Base-by-base conservation (phyloP, 2,113 vertebrate genomes). In the Poeciliopsis turrubarensis region DNA sequence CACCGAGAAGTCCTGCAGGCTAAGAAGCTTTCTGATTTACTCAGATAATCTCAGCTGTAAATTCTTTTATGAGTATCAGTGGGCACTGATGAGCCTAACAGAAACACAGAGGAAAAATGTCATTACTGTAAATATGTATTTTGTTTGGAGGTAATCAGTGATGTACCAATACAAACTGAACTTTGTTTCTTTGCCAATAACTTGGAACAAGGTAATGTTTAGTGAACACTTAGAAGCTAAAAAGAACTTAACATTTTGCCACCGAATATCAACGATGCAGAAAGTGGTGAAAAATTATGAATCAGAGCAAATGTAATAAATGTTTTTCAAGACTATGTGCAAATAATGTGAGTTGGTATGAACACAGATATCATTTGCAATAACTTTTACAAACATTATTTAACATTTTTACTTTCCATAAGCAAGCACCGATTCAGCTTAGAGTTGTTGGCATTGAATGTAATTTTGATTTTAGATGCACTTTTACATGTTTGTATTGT, bases 21-120 rank as follows among this genome's bases (percentile, higher is more conserved):
- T 91, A 90, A 91, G 90, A 87, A 83, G 89, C 89, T 90, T 90
- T 91, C 77, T 81, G 90, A 87, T 91, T 87, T 90, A 87, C 85
- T 88, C 85, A 82, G 77, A 82, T 92, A 88, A 92, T 92, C 91
- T 90, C 83, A 78, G 81, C 78, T 92, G 81, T 85, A 87, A 87
- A 77, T 90, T 82, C 75, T 78, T 79, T 80, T 60, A 75, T 87
- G 78, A 77, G 80, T 80, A 87, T 79, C 75, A 77, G 77, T 44
- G 78, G 73, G 68, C 66, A 17, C 62, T 30, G 66, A 74, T 70
- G 73, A 86, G 74, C 82, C 73, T 79, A 78, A 81, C 83, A 78
- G 77, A 80, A 81, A 72, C 65, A 60, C 70, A 75, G 70, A 1
- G 15, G 77, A 72, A 68, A 69, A 87, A 88, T 75, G 83, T 87